These are phyloP conservation scores for Temnothorax rugatulus DNA, from an alignment of 2,888 invertebrate species.

Conservation along the genomic window DNA sequence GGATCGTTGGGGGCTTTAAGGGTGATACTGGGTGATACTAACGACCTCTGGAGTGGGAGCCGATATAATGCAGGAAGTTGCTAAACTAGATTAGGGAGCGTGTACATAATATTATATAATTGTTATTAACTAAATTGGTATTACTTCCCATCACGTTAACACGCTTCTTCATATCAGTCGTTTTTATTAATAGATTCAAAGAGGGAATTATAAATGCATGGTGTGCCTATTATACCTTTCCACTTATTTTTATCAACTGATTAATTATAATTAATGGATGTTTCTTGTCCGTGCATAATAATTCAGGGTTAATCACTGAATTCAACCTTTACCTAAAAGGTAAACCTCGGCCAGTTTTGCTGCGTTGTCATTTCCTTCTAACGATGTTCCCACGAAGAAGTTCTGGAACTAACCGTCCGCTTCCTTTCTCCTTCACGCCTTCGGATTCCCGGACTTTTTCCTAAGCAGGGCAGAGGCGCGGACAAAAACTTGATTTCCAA, in stretches of 20 bases:
- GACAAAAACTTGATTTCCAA: conserved; percentile 45
- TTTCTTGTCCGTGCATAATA: background rate
- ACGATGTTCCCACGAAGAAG: conserved; percentile 51
- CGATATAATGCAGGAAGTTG: conserved; percentile 25
- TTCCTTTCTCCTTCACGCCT: conserved; percentile 39
- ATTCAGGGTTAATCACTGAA: conserved; percentile 21
- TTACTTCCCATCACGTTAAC: background rate
- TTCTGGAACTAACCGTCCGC: conserved; percentile 37
- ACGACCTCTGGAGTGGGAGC: conserved; percentile 10
- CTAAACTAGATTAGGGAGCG: conserved; percentile 3
- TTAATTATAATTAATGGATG: conserved; percentile 1
- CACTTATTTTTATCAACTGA: background rate
- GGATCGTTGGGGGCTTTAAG: background rate
- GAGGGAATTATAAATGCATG: background rate
- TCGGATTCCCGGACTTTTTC: conserved; percentile 23
- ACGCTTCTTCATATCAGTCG: background rate
- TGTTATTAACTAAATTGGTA: conserved; percentile 21
- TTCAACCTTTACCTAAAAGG: background rate
- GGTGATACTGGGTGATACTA: background rate
- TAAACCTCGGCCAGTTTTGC: conserved; percentile 14
- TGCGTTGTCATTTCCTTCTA: conserved; percentile 48
- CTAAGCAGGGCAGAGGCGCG: background rate
- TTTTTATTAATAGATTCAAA: background rate
- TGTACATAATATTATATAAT: conserved; percentile 9
- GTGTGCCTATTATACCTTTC: background rate